Conservation (phyloP, 2,797 vertebrate genomes). For the Poeciliopsis paucimaculata region DNA sequence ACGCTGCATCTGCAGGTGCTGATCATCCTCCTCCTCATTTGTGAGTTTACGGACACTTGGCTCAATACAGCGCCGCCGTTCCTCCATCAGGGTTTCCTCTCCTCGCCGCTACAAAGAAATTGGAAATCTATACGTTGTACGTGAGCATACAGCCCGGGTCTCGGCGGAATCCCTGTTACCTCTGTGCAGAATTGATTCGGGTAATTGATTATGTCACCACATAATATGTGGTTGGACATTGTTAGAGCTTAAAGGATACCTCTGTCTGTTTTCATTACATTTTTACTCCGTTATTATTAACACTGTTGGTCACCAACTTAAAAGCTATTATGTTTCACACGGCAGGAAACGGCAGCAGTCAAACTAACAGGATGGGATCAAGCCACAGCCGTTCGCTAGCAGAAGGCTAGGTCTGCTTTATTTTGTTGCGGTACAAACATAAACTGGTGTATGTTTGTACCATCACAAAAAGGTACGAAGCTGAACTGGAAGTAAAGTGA, state of each 20-base stretch:
- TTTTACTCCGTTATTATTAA: conserved; percentile 16
- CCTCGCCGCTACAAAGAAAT: conserved; percentile 14
- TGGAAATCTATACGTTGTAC: conserved; percentile 11
- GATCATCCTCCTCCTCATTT: conserved; percentile 32
- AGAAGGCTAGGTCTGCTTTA: neutral
- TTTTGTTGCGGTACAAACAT: neutral
- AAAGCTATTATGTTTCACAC: neutral
- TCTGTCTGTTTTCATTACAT: conserved; percentile 21
- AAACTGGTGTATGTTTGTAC: neutral
- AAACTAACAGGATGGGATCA: neutral
- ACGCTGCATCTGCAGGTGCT: conserved; percentile 26
- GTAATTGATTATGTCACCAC: conserved; percentile 18
- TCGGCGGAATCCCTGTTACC: conserved; percentile 12
- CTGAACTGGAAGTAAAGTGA: neutral
- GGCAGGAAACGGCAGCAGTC: neutral
- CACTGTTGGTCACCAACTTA: conserved; percentile 7
- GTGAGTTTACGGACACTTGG: conserved; percentile 9
- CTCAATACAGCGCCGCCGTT: conserved; percentile 5
- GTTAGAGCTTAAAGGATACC: conserved; percentile 18
- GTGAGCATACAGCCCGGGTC: conserved; percentile 6
- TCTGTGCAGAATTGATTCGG: neutral
- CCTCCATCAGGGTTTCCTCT: neutral
- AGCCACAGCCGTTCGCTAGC: neutral
- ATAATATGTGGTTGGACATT: conserved; percentile 13
- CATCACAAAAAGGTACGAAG: neutral